phyloP scores from a whole-genome alignment of 2,113 vertebrate genomes.

The Bolborhynchus lineola region DNA sequence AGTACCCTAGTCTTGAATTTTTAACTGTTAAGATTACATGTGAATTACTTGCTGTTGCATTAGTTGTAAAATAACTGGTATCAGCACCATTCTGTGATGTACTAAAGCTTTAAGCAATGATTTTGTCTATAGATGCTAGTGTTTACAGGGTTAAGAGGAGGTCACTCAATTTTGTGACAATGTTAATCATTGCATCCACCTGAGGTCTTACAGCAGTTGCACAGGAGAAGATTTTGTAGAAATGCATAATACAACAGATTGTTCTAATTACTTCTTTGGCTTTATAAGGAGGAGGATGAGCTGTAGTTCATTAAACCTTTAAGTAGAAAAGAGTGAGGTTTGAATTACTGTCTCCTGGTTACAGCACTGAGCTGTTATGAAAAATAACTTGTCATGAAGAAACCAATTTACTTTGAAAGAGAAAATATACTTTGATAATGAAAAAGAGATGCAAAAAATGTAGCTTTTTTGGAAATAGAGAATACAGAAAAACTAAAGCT shows the following conservation, averaged over 20 bases:
- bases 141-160: constrained; percentile 1
- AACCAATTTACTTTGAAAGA: constrained; percentile 23
- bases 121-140: constrained; percentile 26
- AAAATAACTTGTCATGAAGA: not conserved
- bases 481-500: not conserved
- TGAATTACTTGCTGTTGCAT: constrained; percentile 42
- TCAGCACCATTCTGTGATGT: constrained; percentile 29
- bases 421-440: constrained; percentile 40
- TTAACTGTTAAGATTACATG: constrained; percentile 48
- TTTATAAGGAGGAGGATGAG: not conserved
- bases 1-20: constrained; percentile 45
- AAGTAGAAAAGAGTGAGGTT: not conserved
- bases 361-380: not conserved
- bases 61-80: constrained; percentile 50
- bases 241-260: not conserved
- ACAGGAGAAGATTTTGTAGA: not conserved
- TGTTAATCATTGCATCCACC: not conserved
- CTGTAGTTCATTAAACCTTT: not conserved
- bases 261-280: not conserved
- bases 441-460: constrained; percentile 12
- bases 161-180: not conserved
- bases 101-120: constrained; percentile 30
- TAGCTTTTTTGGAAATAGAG: constrained; percentile 17
- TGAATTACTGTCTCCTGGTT: not conserved
- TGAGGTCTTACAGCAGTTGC: not conserved